These are phyloP conservation scores for Sciurus niger DNA, from an alignment of 2,113 vertebrate species.

Conservation along the genomic window DNA sequence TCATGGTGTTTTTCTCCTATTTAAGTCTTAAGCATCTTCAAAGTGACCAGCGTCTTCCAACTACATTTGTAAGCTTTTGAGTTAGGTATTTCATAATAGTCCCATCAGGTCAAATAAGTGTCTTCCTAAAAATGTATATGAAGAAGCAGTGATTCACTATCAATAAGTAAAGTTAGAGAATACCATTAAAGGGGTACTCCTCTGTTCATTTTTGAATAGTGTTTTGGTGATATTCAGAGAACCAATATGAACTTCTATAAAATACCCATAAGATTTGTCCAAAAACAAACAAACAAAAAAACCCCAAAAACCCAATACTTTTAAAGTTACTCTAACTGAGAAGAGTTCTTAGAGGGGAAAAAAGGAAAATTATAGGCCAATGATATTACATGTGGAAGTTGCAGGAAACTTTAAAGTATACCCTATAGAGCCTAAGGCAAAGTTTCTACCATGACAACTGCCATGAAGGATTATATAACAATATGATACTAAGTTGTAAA, in stretches of 20 bases:
- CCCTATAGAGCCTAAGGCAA: conserved; percentile 16
- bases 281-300: too few relatives aligned
- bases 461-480: conserved; percentile 26
- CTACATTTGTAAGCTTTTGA: background rate
- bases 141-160: background rate
- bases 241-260: background rate
- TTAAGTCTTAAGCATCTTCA: background rate
- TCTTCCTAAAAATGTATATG: background rate
- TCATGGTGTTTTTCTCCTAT: background rate
- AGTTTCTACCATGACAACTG: background rate
- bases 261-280: conserved; percentile 34
- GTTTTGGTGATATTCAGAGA: conserved; percentile 27
- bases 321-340: conserved; percentile 8
- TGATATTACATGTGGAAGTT: background rate
- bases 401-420: conserved; percentile 21
- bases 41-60: background rate
- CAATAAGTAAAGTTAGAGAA: background rate
- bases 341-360: background rate
- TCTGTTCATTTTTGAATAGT: conserved; percentile 26
- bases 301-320: background rate
- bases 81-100: background rate
- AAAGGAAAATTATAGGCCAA: background rate
- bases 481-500: conserved; percentile 21
- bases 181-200: background rate
- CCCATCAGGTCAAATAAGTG: background rate